Evolutionary conservation across 2,797 vertebrate species (phyloP).

Genomic region (Coendou prehensilis): DNA sequence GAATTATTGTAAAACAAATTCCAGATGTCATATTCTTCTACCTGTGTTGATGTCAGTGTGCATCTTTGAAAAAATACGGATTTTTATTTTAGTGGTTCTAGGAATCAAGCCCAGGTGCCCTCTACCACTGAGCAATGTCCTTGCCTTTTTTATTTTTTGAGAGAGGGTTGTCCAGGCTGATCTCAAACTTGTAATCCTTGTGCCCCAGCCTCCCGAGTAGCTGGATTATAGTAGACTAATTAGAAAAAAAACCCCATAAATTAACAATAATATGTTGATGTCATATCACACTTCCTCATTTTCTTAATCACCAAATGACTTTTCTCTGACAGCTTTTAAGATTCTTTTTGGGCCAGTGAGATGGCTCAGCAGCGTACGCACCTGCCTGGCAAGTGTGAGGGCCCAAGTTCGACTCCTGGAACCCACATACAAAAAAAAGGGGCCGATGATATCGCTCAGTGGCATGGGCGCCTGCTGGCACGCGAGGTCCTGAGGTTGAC

Average conservation of each 20-base stretch:
- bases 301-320: background rate
- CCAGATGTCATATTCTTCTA: background rate
- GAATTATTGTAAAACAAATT: constrained; percentile 18
- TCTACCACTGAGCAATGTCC: background rate
- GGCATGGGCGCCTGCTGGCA: too few species aligned
- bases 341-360: background rate
- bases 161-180: background rate
- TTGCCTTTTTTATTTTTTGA: background rate
- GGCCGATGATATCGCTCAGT: too few species aligned
- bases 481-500: too few species aligned
- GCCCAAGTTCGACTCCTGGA: too few species aligned
- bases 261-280: background rate
- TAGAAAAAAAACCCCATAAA: background rate
- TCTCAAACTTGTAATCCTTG: background rate
- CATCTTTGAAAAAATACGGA: background rate
- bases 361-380: too few species aligned
- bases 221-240: background rate
- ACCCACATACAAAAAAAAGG: too few species aligned
- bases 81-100: background rate
- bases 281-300: background rate
- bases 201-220: background rate
- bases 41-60: background rate
- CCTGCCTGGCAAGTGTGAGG: too few species aligned
- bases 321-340: background rate
- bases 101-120: background rate